A percentile compares a stretch with the other conserved stretches of the same genome.
These are phyloP conservation scores for Anguilla pacifica DNA, from an alignment of 2,797 vertebrate species.

Conservation along the genomic window DNA sequence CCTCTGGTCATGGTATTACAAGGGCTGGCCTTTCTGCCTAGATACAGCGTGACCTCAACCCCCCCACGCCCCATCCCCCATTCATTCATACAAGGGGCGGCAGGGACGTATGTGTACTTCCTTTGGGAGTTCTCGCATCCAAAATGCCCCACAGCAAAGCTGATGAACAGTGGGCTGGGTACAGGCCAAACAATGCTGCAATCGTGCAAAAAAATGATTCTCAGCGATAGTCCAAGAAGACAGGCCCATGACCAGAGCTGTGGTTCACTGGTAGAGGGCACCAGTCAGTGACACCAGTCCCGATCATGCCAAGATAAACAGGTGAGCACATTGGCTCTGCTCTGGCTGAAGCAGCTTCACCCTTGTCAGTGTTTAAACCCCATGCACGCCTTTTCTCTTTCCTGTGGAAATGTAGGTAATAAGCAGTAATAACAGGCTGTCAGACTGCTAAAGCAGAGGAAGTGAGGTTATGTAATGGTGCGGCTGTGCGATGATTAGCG, in stretches of 20 bases:
- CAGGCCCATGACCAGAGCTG: not conserved
- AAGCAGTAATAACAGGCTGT: constrained; percentile 30
- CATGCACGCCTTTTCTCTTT: constrained; percentile 12
- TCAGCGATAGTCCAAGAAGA: not conserved
- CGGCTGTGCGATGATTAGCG: constrained; percentile 11
- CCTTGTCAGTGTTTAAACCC: constrained; percentile 22
- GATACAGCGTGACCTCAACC: not conserved
- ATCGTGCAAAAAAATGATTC: not conserved
- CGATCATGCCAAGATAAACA: not conserved
- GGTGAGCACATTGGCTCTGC: not conserved
- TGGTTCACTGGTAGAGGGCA: not conserved
- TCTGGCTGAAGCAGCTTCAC: not conserved
- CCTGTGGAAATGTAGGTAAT: constrained; percentile 25
- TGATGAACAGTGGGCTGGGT: not conserved
- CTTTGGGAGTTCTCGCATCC: not conserved
- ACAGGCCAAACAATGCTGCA: not conserved
- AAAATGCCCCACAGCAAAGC: not conserved
- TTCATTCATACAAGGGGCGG: not conserved
- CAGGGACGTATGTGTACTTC: not conserved
- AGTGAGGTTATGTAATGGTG: constrained; percentile 22
- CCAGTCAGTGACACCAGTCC: not conserved
- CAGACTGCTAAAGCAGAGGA: constrained; percentile 22
- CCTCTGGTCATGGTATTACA: not conserved
- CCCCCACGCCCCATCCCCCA: not conserved
- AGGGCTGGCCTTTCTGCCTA: not conserved